Conservation (phyloP, 2,797 vertebrate species). For the Avahi laniger region DNA sequence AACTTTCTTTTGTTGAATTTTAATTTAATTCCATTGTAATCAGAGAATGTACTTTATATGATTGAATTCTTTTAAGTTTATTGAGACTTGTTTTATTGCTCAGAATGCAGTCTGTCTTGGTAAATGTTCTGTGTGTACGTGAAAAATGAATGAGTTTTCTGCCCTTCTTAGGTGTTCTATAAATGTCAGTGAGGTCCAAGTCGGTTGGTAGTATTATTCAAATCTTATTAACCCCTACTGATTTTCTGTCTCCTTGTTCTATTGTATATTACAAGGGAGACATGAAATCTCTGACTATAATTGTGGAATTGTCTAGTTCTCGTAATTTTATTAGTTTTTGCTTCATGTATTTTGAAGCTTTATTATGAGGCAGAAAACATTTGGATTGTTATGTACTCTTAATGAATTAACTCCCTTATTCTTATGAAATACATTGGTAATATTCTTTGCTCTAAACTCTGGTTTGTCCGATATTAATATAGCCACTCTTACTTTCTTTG, state of each 20-base stretch:
- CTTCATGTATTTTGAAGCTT: constrained; percentile 4
- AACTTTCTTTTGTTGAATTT: not conserved
- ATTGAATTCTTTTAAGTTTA: constrained; percentile 27
- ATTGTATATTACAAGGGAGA: not conserved
- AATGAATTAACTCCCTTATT: constrained; percentile 6
- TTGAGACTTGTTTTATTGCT: not conserved
- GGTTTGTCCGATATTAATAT: not conserved
- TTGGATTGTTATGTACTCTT: not conserved
- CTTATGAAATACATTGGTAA: constrained; percentile 2
- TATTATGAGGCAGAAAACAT: constrained; percentile 13
- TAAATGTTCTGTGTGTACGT: constrained; percentile 26
- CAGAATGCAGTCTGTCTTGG: constrained; percentile 13
- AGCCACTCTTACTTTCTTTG: not conserved
- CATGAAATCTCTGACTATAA: not conserved
- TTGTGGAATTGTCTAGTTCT: not conserved
- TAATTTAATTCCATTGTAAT: constrained; percentile 3
- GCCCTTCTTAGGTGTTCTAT: not conserved
- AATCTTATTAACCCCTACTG: not conserved
- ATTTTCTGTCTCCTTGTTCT: not conserved
- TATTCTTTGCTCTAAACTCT: constrained; percentile 20
- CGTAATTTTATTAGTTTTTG: constrained; percentile 23
- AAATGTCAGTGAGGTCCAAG: constrained; percentile 2
- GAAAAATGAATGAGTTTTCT: not conserved
- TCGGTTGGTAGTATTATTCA: constrained; percentile 3
- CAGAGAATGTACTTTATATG: not conserved